Conservation (phyloP, 2,797 vertebrate species). For the Phaenicophaeus curvirostris region DNA sequence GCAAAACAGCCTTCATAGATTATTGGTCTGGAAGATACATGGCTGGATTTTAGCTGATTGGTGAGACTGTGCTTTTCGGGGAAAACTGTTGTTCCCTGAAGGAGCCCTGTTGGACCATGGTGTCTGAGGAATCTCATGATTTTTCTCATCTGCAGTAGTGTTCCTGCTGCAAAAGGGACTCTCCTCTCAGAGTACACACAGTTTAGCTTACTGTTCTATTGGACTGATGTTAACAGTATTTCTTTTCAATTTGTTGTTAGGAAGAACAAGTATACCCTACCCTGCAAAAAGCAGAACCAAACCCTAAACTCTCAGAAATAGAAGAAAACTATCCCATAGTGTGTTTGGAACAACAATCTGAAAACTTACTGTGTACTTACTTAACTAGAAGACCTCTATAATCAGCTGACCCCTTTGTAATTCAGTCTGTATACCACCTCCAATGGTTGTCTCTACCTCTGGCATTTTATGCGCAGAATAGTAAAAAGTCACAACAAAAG, state of each 20-base stretch:
- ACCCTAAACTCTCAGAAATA: neutral
- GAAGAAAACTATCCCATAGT: neutral
- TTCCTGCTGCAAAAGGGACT: fast-evolving
- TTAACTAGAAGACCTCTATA: neutral
- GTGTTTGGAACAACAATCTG: neutral
- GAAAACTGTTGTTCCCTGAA: fast-evolving
- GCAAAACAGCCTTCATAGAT: neutral
- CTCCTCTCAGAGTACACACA: neutral
- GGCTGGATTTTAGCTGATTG: neutral
- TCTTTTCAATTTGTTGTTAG: neutral
- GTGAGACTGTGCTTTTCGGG: neutral
- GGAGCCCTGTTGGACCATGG: fast-evolving
- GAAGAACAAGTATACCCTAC: fast-evolving
- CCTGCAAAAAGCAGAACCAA: neutral
- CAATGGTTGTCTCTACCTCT: neutral
- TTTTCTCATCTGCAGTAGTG: neutral
- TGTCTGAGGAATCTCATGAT: neutral
- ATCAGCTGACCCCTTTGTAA: neutral
- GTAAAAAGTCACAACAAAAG: neutral
- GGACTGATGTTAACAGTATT: fast-evolving
- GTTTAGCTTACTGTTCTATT: neutral
- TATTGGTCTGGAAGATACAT: neutral
- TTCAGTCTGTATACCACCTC: neutral
- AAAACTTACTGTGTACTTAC: neutral
- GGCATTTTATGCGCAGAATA: neutral